phyloP scores from a whole-genome alignment of 2,797 vertebrate species.

The Sebastes diaconus region DNA sequence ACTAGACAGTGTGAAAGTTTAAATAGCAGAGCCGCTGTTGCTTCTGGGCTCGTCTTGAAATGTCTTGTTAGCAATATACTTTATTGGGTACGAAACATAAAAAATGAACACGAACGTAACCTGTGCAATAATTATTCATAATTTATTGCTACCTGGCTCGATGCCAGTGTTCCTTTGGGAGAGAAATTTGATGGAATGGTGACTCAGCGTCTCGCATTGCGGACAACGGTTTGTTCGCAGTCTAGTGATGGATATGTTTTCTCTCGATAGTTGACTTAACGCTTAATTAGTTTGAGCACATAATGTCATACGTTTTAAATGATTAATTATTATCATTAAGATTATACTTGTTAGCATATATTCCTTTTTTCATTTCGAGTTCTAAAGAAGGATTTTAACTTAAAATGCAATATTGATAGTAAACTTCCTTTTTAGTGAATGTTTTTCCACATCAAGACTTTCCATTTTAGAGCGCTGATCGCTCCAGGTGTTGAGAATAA shows the following conservation, averaged over 20 bases:
- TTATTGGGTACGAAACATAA: slow-evolving; percentile 47
- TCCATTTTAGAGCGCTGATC: neutral
- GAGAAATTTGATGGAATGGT: slow-evolving; percentile 27
- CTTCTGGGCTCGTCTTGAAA: slow-evolving; percentile 49
- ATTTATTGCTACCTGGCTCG: slow-evolving; percentile 44
- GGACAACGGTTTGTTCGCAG: slow-evolving; percentile 21
- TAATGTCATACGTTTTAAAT: slow-evolving; percentile 3
- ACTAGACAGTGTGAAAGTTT: slow-evolving; percentile 56
- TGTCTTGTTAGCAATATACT: slow-evolving; percentile 50
- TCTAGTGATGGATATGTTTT: slow-evolving; percentile 22
- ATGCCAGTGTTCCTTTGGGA: slow-evolving; percentile 29
- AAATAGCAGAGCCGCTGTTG: slow-evolving; percentile 37
- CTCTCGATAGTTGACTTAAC: slow-evolving; percentile 3
- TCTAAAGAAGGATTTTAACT: neutral
- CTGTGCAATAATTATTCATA: slow-evolving; percentile 28
- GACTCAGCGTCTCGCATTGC: slow-evolving; percentile 19
- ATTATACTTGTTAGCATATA: neutral
- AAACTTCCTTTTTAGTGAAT: neutral
- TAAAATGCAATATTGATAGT: neutral
- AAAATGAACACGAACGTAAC: slow-evolving; percentile 39
- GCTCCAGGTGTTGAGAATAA: neutral
- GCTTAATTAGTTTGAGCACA: slow-evolving; percentile 26
- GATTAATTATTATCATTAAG: neutral
- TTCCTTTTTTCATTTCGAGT: neutral
- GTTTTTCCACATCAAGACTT: neutral